Evolutionary conservation across 2,888 invertebrate genomes (phyloP), one percentile per base, ranked within the genome.

Genomic region (Chelonus formosanus): DNA sequence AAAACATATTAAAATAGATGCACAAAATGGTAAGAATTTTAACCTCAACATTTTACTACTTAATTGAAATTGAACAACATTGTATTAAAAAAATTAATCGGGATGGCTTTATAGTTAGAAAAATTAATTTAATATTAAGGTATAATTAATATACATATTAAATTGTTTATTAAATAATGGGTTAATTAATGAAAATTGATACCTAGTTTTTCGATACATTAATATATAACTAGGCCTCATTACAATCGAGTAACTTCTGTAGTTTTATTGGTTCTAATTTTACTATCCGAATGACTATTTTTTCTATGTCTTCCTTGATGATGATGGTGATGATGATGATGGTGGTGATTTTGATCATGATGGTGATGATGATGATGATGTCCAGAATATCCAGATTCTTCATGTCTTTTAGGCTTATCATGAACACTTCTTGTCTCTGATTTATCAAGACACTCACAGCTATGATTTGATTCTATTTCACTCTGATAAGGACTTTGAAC

Each of bases 381-480:
- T 3, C 56, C 53, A 34, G 63, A 5, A 31, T 48, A 40, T 36
- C 53, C 64, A 48, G 56, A 36, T 10, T 69, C 34, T 8, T 36
- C 32, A 59, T 65, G 5, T 78, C 80, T 31, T 78, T 80, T 50
- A 44, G 64, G 75, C 54, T 82, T 80, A 68, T 83, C 83, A n/a
- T 83, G 82, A 31, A 80, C 55, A 60, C 80, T 80, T 7, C 78
- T 74, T 6, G 78, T 70, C 32, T 71, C 74, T 4, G 79, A 70
- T 44, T 78, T 80, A 69, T 86, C 91, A 8, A 89, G 85, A 77
- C 92, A 92, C 68, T 93, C 93, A 79, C 92, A 92, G 63, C 90
- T 90, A 4, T 90, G 80, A 76, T 90, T 89, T 3, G 88, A 34
- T n/a, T 63, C 58, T 40, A 64, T 40, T 35, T 65, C 63, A 70